Evolutionary conservation across 2,113 vertebrate species (phyloP).

Genomic region (Isurus oxyrinchus): DNA sequence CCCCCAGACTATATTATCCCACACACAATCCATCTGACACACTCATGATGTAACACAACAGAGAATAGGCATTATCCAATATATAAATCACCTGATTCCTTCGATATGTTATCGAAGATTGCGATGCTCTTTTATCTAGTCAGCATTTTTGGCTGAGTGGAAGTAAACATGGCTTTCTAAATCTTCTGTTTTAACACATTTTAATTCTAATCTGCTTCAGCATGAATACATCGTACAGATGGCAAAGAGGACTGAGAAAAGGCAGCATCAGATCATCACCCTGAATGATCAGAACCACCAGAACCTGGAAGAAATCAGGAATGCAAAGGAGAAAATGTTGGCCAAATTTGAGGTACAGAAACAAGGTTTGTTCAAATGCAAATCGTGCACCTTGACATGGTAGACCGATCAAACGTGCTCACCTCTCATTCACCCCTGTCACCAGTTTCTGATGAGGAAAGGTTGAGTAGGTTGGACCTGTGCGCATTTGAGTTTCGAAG

Average conservation of each 20-base stretch:
- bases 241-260: conserved; percentile 47
- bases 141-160: background rate
- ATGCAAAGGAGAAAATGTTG: conserved; percentile 41
- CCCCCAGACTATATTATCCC: background rate
- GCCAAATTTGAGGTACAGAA: conserved; percentile 27
- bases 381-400: background rate
- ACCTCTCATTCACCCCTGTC: background rate
- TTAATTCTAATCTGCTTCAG: background rate
- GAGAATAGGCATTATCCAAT: background rate
- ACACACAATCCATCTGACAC: background rate
- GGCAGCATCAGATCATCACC: conserved; percentile 41
- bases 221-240: conserved; percentile 50
- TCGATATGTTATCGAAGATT: background rate
- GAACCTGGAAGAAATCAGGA: conserved; percentile 44
- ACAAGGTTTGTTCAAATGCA: conserved; percentile 1
- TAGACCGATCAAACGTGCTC: background rate
- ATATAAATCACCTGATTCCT: background rate
- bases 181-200: background rate
- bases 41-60: background rate
- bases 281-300: conserved; percentile 47
- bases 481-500: no score
- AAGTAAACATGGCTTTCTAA: background rate
- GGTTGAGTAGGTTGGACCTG: no score
- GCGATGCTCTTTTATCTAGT: background rate
- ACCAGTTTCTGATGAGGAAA: background rate